Base-by-base conservation (phyloP, 2,113 vertebrate genomes). In the Crotophaga sulcirostris region DNA sequence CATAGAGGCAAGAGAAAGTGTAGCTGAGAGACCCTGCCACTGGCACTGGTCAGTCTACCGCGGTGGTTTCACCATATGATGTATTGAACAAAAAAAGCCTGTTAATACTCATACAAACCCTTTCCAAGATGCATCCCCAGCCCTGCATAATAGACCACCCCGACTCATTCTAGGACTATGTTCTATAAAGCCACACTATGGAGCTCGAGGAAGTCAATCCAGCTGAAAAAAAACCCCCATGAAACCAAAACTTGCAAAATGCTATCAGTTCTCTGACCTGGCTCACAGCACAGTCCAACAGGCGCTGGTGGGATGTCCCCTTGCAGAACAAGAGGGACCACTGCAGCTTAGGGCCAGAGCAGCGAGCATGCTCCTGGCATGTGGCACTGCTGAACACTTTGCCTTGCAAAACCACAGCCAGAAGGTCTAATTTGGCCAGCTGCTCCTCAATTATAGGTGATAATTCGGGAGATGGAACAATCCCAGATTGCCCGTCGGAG, bases 361-460 rank as follows among this genome's bases (percentile, higher is more conserved):
- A 7, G 25, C 4, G 36, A 73, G n/a, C 3, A 2, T 47, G 33
- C 15, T 79, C 38, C 55, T 90, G 72, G 59, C 34, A 6, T 2
- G 1, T 49, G 15, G 19, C 2, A 0, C 36, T 5, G 15, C 54
- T 45, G 38, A 91, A 44, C 0, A 1, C 28, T 92, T 74, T 73
- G 40, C 82, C 72, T 85, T 88, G 67, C 54, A 64, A 51, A 84
- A 33, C 42, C 49, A 44, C 63, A 60, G 75, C 76, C 90, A 78
- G 60, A 74, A 47, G 19, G 19, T 70, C 51, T 59, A 54, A 89
- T 78, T 59, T 33, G 83, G 40, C 60, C 90, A 83, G 79, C 92
- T 96, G 94, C 79, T 93, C 69, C 63, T 89, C 90, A 76, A 84
- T 96, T 96, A 93, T 44, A 92, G 92, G 96, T 90, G 94, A 92